Conservation (phyloP, 2,797 vertebrate species). For the Dromococcyx pavoninus region DNA sequence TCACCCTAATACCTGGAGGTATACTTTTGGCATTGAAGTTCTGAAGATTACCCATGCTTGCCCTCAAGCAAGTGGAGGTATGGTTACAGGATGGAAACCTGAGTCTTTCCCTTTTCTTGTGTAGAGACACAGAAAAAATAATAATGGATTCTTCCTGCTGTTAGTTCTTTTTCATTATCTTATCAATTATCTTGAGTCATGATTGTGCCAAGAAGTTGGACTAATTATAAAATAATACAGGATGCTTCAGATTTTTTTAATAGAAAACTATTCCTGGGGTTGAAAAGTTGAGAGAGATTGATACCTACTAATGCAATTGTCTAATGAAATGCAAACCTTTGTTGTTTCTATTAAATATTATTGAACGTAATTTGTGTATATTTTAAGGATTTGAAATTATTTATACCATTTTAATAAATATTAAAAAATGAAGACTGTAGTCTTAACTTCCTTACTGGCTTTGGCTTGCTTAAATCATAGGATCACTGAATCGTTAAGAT, state of each 20-base stretch:
- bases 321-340: not conserved
- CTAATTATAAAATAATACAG: not conserved
- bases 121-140: not conserved
- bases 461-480: not conserved
- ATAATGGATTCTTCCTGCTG: not conserved
- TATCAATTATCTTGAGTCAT: not conserved
- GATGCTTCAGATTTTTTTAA: not conserved
- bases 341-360: not conserved
- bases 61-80: not conserved
- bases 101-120: not conserved
- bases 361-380: not conserved
- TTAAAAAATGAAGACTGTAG: rapidly evolving
- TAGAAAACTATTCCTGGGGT: not conserved
- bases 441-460: not conserved
- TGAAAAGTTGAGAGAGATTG: not conserved
- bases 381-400: not conserved
- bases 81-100: not conserved
- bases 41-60: not conserved
- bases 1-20: not conserved
- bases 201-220: not conserved
- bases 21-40: not conserved
- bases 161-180: not conserved
- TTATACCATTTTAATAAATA: not conserved
- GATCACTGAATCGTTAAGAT: too few species aligned
- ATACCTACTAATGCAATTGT: not conserved